Base-by-base conservation (phyloP, 2,888 invertebrate species). In the Drosophila nr. fundita region DNA sequence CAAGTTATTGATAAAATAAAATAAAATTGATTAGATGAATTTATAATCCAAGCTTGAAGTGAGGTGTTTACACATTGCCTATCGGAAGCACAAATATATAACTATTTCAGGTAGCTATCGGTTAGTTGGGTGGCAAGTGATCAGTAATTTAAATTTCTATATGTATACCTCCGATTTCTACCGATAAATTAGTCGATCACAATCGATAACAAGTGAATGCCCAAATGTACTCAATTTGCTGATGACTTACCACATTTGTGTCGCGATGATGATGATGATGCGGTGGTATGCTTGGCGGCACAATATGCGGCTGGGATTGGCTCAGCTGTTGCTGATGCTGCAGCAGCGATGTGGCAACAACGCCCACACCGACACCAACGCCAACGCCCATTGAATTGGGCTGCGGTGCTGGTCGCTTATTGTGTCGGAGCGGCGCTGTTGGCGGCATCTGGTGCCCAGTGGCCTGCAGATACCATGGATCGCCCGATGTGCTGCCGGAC, bases 391-490 rank as follows among this genome's bases (percentile, higher is more conserved):
- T 69, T 0, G 82, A 72, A 62, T 82, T 84, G 50, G 93, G 93
- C 79, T 93, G 93, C n/a, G 93, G 93, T 57, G 93, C 93, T 72
- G 93, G 93, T 53, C 93, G 91, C 85, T 94, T 93, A 90, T 94
- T 93, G 83, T 93, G 94, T 70, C 94, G 91, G 54, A 93, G 82
- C 36, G 94, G 94, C 11, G 94, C 94, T 72, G 94, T 94, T 72
- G 94, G 94, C 73, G 93, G 93, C 92, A 93, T 93, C 85, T 93
- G 94, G 89, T 93, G 93, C 80, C 93, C 92, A 68, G 92, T 92
- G 62, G 92, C 91, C 82, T 93, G 93, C 75, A 93, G 88, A 90
- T 92, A 93, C 93, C 93, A 93, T 93, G 93, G 93, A 92, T 93
- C 93, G 67, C 92, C 92, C 42, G 92, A 89, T 70, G 91, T 92